phyloP scores from a whole-genome alignment of 2,888 invertebrate species.

The Serrognathus titanus region DNA sequence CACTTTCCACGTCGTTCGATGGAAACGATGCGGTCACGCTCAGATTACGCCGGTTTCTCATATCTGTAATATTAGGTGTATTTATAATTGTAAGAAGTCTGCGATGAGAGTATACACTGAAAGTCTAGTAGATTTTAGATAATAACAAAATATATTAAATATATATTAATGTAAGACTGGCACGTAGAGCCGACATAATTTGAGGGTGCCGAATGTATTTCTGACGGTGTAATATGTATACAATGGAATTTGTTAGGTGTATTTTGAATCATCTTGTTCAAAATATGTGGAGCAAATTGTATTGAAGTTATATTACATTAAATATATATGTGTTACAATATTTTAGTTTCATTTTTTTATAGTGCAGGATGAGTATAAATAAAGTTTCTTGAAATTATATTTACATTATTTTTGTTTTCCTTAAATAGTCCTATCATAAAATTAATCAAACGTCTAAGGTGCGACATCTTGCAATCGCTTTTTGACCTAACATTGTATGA shows the following conservation, averaged over 20 bases:
- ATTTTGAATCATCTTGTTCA: conserved; percentile 32
- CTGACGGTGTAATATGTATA: conserved; percentile 30
- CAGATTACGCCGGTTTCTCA: no score
- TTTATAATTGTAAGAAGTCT: conserved; percentile 2
- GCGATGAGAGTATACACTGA: conserved; percentile 1
- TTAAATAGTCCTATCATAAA: no score
- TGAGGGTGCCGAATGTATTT: conserved; percentile 6
- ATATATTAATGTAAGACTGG: conserved; percentile 13
- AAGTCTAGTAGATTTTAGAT: no score
- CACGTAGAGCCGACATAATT: conserved; percentile 1
- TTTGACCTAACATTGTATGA: no score
- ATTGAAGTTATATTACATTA: conserved; percentile 40
- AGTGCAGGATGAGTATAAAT: no score
- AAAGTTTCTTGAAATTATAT: no score
- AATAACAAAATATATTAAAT: no score
- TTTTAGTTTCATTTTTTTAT: no score
- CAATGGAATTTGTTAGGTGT: conserved; percentile 41
- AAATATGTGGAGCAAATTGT: conserved; percentile 42
- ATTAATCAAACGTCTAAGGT: no score
- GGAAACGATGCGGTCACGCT: neutral
- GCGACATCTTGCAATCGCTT: no score
- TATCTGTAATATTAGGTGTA: no score
- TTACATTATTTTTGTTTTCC: no score
- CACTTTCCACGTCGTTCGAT: conserved; percentile 24
- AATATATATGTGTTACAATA: conserved; percentile 46